These are phyloP conservation scores for Protula sp. DNA, from an alignment of 2,888 invertebrate species.

Conservation along the genomic window DNA sequence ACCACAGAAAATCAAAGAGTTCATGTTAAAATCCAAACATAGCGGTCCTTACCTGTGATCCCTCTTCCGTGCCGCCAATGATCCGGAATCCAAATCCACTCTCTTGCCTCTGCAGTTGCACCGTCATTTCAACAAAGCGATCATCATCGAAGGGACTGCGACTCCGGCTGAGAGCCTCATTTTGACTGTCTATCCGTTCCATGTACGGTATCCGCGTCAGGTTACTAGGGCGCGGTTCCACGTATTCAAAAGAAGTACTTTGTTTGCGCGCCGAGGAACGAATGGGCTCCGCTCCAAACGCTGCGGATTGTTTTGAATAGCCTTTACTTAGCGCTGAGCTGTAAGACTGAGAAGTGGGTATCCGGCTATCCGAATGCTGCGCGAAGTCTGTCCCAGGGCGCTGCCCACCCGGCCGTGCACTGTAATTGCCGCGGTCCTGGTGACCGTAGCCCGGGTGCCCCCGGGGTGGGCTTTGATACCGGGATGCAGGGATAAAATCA, in stretches of 20 bases:
- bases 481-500: constrained; percentile 30
- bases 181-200: not conserved
- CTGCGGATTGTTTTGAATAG: not conserved
- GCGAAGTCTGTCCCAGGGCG: not conserved
- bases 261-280: constrained; percentile 39
- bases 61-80: constrained; percentile 96
- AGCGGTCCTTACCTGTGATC: constrained; percentile 65
- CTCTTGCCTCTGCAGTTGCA: constrained; percentile 81
- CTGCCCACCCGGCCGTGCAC: not conserved
- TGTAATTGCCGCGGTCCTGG: not conserved
- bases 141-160: constrained; percentile 26
- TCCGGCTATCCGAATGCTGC: not conserved
- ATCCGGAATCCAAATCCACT: constrained; percentile 97
- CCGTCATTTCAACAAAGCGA: constrained; percentile 62
- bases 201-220: constrained; percentile 32
- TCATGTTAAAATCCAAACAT: too few species aligned
- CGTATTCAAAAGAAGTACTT: constrained; percentile 63
- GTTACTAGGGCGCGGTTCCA: constrained; percentile 56
- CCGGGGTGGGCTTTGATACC: constrained; percentile 14
- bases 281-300: not conserved
- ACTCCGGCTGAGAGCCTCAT: not conserved
- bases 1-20: too few species aligned
- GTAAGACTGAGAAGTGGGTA: not conserved
- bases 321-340: not conserved
- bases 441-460: not conserved